phyloP scores from a whole-genome alignment of 2,888 invertebrate species.

The Entomobrya proxima region DNA sequence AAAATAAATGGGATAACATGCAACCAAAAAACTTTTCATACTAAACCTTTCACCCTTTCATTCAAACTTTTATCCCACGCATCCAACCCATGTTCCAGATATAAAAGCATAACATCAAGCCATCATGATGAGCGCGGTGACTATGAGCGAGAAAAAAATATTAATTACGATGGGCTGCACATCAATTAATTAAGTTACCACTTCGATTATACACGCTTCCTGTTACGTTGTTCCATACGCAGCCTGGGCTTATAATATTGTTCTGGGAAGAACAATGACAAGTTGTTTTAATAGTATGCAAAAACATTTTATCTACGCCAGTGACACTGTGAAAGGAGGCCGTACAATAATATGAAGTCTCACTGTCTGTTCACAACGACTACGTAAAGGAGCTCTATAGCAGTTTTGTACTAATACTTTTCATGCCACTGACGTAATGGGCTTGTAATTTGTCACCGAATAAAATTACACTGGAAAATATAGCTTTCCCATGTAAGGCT shows the following conservation, averaged over 20 bases:
- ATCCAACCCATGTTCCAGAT: no score
- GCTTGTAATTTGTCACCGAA: constrained; percentile 46
- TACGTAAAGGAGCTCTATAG: neutral
- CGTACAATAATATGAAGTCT: neutral
- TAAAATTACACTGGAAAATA: constrained; percentile 9
- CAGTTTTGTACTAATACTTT: no score
- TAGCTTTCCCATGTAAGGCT: neutral
- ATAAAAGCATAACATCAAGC: no score
- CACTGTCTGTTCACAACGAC: neutral
- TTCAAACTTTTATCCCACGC: no score
- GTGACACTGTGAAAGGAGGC: neutral
- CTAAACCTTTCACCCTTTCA: neutral
- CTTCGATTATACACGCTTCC: constrained; percentile 14
- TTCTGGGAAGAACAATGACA: neutral
- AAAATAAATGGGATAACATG: neutral
- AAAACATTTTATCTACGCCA: constrained; percentile 19
- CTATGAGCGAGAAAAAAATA: constrained; percentile 27
- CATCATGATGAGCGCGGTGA: no score
- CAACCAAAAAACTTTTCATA: neutral
- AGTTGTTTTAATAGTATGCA: neutral
- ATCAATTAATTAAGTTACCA: constrained; percentile 48
- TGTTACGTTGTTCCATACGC: neutral
- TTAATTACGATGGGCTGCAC: constrained; percentile 36
- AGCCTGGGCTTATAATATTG: neutral
- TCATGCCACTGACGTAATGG: constrained; percentile 14